Conservation (phyloP, 2,113 vertebrate species). For the Hirundichthys speculiger region DNA sequence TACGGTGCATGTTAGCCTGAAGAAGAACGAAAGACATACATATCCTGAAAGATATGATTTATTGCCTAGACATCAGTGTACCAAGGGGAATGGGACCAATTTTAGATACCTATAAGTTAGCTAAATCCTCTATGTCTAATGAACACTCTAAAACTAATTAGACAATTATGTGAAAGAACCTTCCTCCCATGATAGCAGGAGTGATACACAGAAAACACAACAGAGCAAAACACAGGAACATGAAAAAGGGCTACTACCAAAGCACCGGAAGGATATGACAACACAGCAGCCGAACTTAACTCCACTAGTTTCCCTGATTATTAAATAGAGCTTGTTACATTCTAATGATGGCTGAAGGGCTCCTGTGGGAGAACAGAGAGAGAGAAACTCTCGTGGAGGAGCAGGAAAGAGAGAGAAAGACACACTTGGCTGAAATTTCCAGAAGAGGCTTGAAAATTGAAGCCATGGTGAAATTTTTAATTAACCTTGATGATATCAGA, state of each 20-base stretch:
- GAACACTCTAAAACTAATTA: slow-evolving; percentile 73
- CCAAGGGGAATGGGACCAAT: slow-evolving; percentile 39
- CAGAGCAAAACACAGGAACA: slow-evolving; percentile 31
- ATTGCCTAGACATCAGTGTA: slow-evolving; percentile 56
- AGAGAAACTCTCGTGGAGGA: background rate
- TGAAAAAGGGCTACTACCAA: background rate
- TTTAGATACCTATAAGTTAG: slow-evolving; percentile 60
- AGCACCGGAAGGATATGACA: slow-evolving; percentile 40
- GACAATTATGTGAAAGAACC: slow-evolving; percentile 55
- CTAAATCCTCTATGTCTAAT: slow-evolving; percentile 63
- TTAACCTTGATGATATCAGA: slow-evolving; percentile 60
- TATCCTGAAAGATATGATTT: slow-evolving; percentile 51
- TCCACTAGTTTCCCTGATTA: slow-evolving; percentile 57
- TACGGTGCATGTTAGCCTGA: slow-evolving; percentile 20
- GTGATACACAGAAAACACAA: slow-evolving; percentile 28
- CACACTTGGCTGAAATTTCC: slow-evolving; percentile 18
- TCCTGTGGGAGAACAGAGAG: slow-evolving; percentile 16
- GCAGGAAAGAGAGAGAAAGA: slow-evolving; percentile 1
- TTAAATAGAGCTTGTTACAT: slow-evolving; percentile 64
- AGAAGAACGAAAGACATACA: slow-evolving; percentile 2
- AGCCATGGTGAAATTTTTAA: slow-evolving; percentile 55
- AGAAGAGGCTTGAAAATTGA: slow-evolving; percentile 43
- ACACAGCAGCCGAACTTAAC: slow-evolving; percentile 27
- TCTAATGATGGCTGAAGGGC: slow-evolving; percentile 68
- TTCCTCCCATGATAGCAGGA: slow-evolving; percentile 31